A percentile compares a stretch with the other conserved stretches of the same genome.
These are phyloP conservation scores for Drosophila anomelani DNA, from an alignment of 2,888 invertebrate genomes.

Conservation along the genomic window DNA sequence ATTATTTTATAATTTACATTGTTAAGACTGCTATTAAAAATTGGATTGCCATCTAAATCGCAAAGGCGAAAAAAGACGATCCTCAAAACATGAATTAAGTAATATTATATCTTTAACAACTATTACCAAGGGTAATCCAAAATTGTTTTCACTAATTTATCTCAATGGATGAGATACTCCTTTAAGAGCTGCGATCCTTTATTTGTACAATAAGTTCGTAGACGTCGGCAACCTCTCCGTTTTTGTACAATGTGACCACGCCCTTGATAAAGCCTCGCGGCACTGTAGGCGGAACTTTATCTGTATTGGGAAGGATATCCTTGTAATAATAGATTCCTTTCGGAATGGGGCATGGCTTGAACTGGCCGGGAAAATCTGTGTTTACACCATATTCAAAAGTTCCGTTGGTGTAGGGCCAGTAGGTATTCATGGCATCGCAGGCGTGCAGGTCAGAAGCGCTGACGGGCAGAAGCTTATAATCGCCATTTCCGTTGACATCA, in stretches of 20 bases:
- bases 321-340: slow-evolving; percentile 1
- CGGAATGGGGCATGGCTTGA: slow-evolving; percentile 3
- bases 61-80: too few species aligned
- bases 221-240: neutral
- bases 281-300: neutral
- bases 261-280: neutral
- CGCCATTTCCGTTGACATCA: slow-evolving; percentile 2
- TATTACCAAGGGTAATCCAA: too few species aligned
- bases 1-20: too few species aligned
- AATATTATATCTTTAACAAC: neutral
- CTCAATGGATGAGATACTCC: too few species aligned
- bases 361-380: neutral
- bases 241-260: neutral
- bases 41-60: too few species aligned
- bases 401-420: neutral
- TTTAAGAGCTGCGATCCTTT: neutral
- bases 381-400: neutral
- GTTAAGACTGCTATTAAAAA: too few species aligned
- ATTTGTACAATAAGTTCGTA: neutral
- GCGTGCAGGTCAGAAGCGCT: neutral
- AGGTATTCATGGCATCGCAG: slow-evolving; percentile 2
- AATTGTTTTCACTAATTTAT: too few species aligned
- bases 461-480: neutral
- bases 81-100: too few species aligned
- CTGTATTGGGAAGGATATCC: neutral